Base-by-base conservation (phyloP, 1,140 invertebrate genomes). In the Drosophila bocqueti region DNA sequence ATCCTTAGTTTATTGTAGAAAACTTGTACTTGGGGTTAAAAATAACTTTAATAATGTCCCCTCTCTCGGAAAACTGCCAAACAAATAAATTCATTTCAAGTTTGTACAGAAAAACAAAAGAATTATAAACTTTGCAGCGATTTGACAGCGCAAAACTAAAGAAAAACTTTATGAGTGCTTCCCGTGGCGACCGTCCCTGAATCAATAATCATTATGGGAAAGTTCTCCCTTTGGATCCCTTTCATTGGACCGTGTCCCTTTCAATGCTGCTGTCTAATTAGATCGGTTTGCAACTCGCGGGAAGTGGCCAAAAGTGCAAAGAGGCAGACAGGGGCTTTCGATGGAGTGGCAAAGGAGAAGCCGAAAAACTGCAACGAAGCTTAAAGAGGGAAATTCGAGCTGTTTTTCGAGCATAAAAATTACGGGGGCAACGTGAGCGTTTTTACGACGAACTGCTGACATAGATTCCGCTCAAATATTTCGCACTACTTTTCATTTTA, bases 381-480 rank as follows among this genome's bases (percentile, higher is more conserved):
- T 57, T 55, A 24, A 55, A 55, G 36, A n/a, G 54, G 9, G 21
- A 57, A 57, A 57, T 15, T 73, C 26, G 68, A 50, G 67, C 71
- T 24, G 21, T 61, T 74, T 73, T 61, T 11, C 46, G 43, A 21
- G 18, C 71, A 73, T 74, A 61, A 74, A 73, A 74, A 73, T 72
- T 60, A 60, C 67, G 68, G 24, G 24, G 45, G 36, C n/a, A 40
- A 57, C 54, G 45, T 38, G 55, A 38, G 55, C 43, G 54, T 73
- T 73, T 73, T 74, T 74, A 74, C 67, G 71, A 74, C 43, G 45
- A 45, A 67, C 63, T 80, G 71, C 80, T 87, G 83, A 81, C 80
- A 87, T 83, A 81, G 84, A 89, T 89, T 87, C 49, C 24, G 59
- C 43, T 78, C 79, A 83, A 89, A 89, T 81, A 89, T 81, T 83